Evolutionary conservation across 2,888 invertebrate species (phyloP).

Genomic region (Eristalinus sepulchralis): DNA sequence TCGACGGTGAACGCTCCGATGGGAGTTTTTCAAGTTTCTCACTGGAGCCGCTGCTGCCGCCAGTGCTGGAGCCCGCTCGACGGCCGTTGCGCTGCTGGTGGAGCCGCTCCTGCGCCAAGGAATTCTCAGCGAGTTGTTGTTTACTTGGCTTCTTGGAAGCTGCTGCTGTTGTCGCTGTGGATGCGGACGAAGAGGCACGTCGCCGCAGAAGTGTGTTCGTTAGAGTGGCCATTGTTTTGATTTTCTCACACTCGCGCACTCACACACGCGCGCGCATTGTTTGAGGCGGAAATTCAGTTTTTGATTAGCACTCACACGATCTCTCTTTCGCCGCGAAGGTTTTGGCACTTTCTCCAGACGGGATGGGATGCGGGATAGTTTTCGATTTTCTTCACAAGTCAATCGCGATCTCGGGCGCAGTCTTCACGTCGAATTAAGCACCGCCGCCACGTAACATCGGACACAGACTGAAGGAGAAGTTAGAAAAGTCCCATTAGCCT

Average conservation of each 20-base stretch:
- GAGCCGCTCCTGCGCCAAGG: slow-evolving; percentile 35
- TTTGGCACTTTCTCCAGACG: slow-evolving; percentile 51
- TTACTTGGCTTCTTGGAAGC: not conserved
- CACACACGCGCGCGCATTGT: slow-evolving; percentile 12
- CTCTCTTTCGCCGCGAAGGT: not conserved
- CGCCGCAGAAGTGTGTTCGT: slow-evolving; percentile 48
- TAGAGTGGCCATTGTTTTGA: slow-evolving; percentile 56
- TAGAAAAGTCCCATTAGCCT: slow-evolving; percentile 50
- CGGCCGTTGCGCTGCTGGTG: slow-evolving; percentile 39
- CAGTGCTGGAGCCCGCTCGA: slow-evolving; percentile 34
- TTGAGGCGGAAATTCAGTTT: slow-evolving; percentile 7
- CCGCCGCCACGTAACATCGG: slow-evolving; percentile 66
- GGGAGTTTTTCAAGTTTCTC: slow-evolving; percentile 72
- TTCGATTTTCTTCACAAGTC: not conserved
- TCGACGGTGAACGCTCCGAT: slow-evolving; percentile 52
- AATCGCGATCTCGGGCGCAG: not conserved
- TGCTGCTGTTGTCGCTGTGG: not conserved
- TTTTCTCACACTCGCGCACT: slow-evolving; percentile 23
- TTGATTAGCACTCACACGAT: slow-evolving; percentile 20
- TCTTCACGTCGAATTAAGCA: slow-evolving; percentile 22
- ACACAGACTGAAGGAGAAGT: slow-evolving; percentile 60
- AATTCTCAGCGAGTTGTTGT: not conserved
- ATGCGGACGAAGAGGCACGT: slow-evolving; percentile 24
- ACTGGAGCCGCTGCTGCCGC: slow-evolving; percentile 59
- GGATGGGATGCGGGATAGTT: not conserved